Conservation (phyloP, 2,888 invertebrate species). For the Tenthredo distinguenda region DNA sequence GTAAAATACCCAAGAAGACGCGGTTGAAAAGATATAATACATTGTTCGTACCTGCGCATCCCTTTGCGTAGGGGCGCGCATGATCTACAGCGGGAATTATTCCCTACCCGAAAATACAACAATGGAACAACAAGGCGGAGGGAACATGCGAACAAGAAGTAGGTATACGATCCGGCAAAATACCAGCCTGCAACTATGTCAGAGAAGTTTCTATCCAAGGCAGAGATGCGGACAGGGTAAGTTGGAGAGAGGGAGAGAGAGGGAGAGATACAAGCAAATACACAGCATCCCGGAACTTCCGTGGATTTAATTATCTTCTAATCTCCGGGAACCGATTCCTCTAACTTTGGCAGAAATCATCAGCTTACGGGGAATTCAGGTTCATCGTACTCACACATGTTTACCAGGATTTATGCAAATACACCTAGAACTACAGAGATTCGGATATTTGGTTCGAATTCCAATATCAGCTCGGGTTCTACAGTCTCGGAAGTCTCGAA, state of each 20-base stretch:
- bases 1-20: neutral
- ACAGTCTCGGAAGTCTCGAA: neutral
- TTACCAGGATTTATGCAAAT: neutral
- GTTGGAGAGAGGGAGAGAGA: neutral
- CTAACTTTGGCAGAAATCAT: neutral
- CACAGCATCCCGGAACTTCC: neutral
- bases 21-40: neutral
- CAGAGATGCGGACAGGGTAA: neutral
- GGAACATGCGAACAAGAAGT: slow-evolving; percentile 17
- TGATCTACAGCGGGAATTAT: slow-evolving; percentile 1
- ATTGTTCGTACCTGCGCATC: neutral
- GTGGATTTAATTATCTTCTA: slow-evolving; percentile 21
- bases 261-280: neutral
- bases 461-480: no score
- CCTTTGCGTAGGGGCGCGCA: neutral
- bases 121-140: neutral
- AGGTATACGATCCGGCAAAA: neutral
- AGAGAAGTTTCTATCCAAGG: neutral
- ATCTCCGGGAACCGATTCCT: slow-evolving; percentile 27
- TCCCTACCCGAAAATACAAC: neutral
- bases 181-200: neutral
- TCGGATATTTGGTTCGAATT: neutral
- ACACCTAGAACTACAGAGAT: neutral
- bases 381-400: neutral
- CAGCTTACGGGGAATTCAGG: neutral